Evolutionary conservation across 2,888 invertebrate species (phyloP).

Genomic region (Megaustenia siamemsis): DNA sequence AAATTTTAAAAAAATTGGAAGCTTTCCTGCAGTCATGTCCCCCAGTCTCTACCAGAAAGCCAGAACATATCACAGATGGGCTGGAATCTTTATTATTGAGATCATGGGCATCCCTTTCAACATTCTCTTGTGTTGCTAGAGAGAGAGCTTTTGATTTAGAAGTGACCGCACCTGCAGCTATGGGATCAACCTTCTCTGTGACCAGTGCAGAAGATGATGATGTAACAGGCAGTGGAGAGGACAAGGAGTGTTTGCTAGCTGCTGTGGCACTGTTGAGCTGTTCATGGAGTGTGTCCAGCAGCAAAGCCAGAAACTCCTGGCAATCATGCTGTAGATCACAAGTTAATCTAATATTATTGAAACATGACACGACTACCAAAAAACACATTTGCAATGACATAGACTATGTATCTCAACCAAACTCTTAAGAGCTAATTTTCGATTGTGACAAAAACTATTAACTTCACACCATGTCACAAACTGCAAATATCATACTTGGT

Average conservation of each 20-base stretch:
- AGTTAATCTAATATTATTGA: too few relatives aligned
- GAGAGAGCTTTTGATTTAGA: slow-evolving; percentile 9
- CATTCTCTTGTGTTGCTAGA: slow-evolving; percentile 22
- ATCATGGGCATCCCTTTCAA: not conserved
- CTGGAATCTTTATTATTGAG: slow-evolving; percentile 42
- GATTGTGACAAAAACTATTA: too few relatives aligned
- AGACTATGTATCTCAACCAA: too few relatives aligned
- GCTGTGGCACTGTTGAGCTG: slow-evolving; percentile 80
- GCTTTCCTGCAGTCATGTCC: not conserved
- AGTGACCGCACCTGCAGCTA: slow-evolving; percentile 39
- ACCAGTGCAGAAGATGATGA: slow-evolving; percentile 14
- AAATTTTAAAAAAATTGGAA: not conserved
- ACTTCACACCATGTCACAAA: too few relatives aligned
- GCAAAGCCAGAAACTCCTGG: slow-evolving; percentile 85
- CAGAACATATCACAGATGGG: slow-evolving; percentile 9
- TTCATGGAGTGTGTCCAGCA: slow-evolving; percentile 84
- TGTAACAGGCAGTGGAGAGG: slow-evolving; percentile 5
- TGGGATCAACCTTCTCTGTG: slow-evolving; percentile 18
- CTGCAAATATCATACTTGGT: too few relatives aligned
- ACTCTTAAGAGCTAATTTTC: too few relatives aligned
- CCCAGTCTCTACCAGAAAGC: not conserved
- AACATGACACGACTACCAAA: too few relatives aligned
- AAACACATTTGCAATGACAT: too few relatives aligned
- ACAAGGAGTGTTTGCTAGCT: slow-evolving; percentile 18
- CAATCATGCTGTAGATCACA: slow-evolving; percentile 83